Base-by-base conservation (phyloP, 2,888 invertebrate genomes). In the Leistus spinibarbis region DNA sequence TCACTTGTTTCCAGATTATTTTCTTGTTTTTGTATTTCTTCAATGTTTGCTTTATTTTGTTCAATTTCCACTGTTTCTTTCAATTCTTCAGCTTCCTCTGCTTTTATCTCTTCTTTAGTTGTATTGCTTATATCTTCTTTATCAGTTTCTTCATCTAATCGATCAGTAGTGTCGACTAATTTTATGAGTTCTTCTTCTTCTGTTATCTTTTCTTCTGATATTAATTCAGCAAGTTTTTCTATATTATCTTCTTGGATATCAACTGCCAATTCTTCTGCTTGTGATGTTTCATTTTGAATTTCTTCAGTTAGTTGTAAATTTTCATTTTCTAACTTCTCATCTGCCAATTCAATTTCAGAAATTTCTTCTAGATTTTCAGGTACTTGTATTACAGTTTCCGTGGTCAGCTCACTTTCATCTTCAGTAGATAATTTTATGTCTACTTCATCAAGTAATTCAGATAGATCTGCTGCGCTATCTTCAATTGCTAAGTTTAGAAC, bases 71-170 rank as follows among this genome's bases (percentile, higher is more conserved):
- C 5, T 1, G 54, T 54, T 54, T 54, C n/a, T 53, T 40, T 19
- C 0, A 62, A 53, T 54, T 75, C 77, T n/a, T 66, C 17, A 17
- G 16, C 16, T 54, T 22, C 16, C 5, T 22, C 16, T 2, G 16
- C 13, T 1, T n/a, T 4, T n/a, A 23, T 13, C 13, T 56, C 54
- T 54, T 9, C 23, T 56, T 19, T 23, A 13, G 1, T 56, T 56
- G 56, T 56, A n/a, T 56, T 13, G 56, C 56, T 56, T 56, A 9
- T 7, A 65, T 54, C 5, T 16, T n/a, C 17, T 70, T 54, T 22
- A n/a, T 65, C 54, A 54, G 19, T n/a, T 71, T 71, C 22, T 65
- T 57, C 54, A 67, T 71, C 27, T 57, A 57, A 22, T 54, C 9
- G 24, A 57, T 54, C 60, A 54, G 54, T 22, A 20, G 54, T 16